Evolutionary conservation across 2,888 invertebrate species (phyloP), one percentile per base, ranked within the genome.

Genomic region (Dynastes maya): DNA sequence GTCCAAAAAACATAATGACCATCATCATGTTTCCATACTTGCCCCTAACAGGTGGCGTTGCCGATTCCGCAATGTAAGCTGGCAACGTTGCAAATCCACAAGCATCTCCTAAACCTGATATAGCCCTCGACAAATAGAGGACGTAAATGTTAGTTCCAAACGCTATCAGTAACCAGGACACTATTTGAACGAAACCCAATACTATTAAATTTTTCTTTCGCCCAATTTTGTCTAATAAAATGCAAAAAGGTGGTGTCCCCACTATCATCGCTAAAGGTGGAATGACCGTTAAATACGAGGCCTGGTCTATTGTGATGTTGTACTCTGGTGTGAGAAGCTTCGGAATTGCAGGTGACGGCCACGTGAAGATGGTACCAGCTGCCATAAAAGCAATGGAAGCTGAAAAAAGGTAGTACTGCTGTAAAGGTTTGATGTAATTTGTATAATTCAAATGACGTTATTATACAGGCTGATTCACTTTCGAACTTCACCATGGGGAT

Each of bases 331-430:
- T 27, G 40, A 85, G 82, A 3, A 88, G 82, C 79, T 84, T 84
- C 45, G 86, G 85, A 29, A 87, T 83, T 11, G 87, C 85, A 32
- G 87, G 87, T 32, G 87, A 86, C 49, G 87, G 83, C 88, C 87
- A 88, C 1, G 85, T 81, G 80, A 83, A 84, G 9, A 83, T 77
- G 40, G 85, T 77, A 1, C 86, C 85, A 37, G 82, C 82, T 16
- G 80, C 82, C 27, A 83, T 71, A 29, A 82, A 79, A 1, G 81
- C 82, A 55, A 84, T 16, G 11, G 72, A 74, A 27, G 72, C 72
- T 74, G 61, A 74, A 74, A 61, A 16, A 11, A 49, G 11, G 11
- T 49, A 49, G 45, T 6, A 32, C 6, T 13, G 22, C 22, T 45
- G 16, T 32, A 63, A 63, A 45, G 8, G 2, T 45, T 45, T 45